Evolutionary conservation across 1,140 invertebrate species (phyloP), one percentile per base, ranked within the genome.

Genomic region (Mesaphorura yosii): DNA sequence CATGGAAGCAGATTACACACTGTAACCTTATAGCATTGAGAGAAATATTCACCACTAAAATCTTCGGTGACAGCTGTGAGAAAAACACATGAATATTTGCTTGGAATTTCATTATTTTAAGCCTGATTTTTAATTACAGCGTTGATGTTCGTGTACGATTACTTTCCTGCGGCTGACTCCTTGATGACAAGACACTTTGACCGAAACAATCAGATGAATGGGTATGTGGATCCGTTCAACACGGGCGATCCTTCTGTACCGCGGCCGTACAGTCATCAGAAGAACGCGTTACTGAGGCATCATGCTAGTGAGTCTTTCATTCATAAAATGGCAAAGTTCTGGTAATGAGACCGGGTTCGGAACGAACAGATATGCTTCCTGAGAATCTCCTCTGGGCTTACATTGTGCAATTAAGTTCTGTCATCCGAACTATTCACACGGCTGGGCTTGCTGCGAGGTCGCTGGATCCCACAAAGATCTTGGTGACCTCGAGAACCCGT

Each of bases 61-160:
- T 84, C 31, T 96, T 96, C 73, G 85, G 86, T 65, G 93, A 96
- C 76, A 84, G 88, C 74, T 95, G 88, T 91, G 72, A 77, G 84
- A 80, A 65, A 14, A 1, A 23, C 44, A 34, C 10, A 25, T 14
- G 17, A 46, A 20, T 34, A 27, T 28, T 41, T 41, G 17, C 17
- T 12, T 41, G 10, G 19, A 41, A 3, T 26, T 12, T 22, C 22
- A 17, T 40, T 37, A 26, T 51, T 54, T 48, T 48, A 50, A 53
- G 47, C 59, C 44, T 34, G 25, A 62, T 57, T 65, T 78, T 75
- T 29, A n/a, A n/a, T n/a, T n/a, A n/a, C 70, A 94, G 90, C 93
- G 46, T 81, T 96, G 72, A 79, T 97, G 60, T 89, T 97, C 73
- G 89, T 95, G 44, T 96, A 95, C 70, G 91, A 96, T 67, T 97